These are phyloP conservation scores for Cerceris ruficornis DNA, from an alignment of 2,888 invertebrate species.

Conservation along the genomic window DNA sequence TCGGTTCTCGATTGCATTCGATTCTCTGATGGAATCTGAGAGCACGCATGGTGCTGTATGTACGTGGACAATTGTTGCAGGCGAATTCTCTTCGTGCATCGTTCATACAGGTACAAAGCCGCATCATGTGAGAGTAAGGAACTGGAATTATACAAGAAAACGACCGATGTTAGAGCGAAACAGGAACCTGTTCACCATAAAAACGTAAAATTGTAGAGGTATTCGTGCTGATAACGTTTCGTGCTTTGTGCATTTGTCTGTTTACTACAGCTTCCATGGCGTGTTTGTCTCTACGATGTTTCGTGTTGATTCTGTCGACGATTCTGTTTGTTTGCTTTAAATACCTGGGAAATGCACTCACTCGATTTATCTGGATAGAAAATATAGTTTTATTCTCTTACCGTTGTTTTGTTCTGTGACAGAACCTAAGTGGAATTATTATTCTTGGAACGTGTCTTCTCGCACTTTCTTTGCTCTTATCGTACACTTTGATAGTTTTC, in stretches of 20 bases:
- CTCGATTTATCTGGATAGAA: no score
- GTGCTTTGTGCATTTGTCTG: not conserved
- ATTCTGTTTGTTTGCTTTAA: no score
- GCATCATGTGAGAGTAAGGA: not conserved
- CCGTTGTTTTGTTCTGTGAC: no score
- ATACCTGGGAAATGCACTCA: no score
- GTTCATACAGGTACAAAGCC: conserved; percentile 26
- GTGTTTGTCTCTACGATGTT: no score
- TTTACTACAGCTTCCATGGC: no score
- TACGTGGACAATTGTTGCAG: conserved; percentile 65
- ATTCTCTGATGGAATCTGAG: conserved; percentile 68
- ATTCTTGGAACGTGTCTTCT: no score
- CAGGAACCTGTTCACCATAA: not conserved
- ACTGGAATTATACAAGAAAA: conserved; percentile 38
- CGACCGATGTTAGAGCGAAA: conserved; percentile 7
- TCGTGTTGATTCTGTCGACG: no score
- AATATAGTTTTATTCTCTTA: no score
- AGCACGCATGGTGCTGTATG: conserved; percentile 66
- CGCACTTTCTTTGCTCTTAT: no score
- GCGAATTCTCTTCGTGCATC: conserved; percentile 41
- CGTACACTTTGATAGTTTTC: no score
- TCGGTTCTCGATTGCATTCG: conserved; percentile 70
- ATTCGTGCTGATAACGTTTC: conserved; percentile 12
- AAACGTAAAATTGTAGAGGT: not conserved
- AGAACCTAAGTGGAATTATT: no score